Evolutionary conservation across 2,113 vertebrate species (phyloP), one percentile per base, ranked within the genome.

Genomic region (Paralichthys olivaceus): DNA sequence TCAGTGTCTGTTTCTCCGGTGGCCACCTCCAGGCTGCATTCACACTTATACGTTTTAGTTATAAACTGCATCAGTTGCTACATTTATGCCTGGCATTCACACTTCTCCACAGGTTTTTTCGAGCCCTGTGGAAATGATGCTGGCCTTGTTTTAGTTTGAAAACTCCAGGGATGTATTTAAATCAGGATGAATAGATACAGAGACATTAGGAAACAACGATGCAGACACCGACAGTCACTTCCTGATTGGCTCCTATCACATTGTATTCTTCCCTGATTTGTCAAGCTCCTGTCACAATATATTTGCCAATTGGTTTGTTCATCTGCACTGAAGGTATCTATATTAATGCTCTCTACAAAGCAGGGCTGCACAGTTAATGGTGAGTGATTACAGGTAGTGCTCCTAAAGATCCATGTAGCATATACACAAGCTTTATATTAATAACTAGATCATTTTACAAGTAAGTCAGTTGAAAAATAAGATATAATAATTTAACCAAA

Each of bases 1-100:
- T 84, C 86, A n/a, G 69, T 25, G 63, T 72, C 68, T 19, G 79
- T 87, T 84, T 81, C 75, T 76, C 79, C 29, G 49, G 34, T 11
- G 69, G 56, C 70, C 67, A n/a, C 68, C 65, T 65, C 68, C 75
- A 60, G 45, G 49, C 43, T 47, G 8, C 23, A 19, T 71, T 58
- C 49, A 59, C 20, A 34, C 22, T 43, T 1, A 62, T 15, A 43
- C 13, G 2, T 4, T 43, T 40, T 23, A 62, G 60, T 40, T 23
- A n/a, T 4, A 23, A 6, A 22, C 15, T 5, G 2, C 12, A 11
- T 61, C 29, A 23, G 20, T 62, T 25, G 37, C n/a, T 25, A 25
- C 28, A 32, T 20, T 19, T 15, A 17, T 6, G 12, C 13, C 22
- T 62, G n/a, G 29, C 28, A 2, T 59, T 26, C 57, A 5, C 57